These are phyloP conservation scores for Dasypolia templi DNA, from an alignment of 2,888 invertebrate species.

Conservation along the genomic window DNA sequence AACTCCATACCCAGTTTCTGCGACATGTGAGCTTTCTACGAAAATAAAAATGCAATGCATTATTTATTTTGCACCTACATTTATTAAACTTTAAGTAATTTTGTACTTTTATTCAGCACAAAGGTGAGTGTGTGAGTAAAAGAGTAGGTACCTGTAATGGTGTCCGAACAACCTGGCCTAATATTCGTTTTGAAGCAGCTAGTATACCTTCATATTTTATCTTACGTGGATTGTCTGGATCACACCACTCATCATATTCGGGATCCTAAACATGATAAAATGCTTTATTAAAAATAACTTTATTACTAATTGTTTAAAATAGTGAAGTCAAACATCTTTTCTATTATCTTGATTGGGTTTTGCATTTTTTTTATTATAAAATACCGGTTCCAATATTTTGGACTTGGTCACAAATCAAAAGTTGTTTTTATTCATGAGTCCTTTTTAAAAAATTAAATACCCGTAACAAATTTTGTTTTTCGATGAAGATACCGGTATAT, in stretches of 20 bases:
- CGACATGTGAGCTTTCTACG: constrained; percentile 94
- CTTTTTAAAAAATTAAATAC: too few species aligned
- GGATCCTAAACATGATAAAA: constrained; percentile 70
- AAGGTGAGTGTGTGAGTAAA: not conserved
- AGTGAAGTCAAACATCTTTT: not conserved
- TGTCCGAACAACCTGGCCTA: constrained; percentile 91
- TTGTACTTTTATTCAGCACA: not conserved
- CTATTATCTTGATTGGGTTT: not conserved
- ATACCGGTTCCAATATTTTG: too few species aligned
- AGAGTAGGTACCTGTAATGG: constrained; percentile 87
- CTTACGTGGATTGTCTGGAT: constrained; percentile 84
- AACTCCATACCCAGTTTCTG: constrained; percentile 95
- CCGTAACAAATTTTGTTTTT: not conserved
- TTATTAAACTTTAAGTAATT: not conserved
- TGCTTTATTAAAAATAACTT: not conserved
- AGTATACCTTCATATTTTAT: constrained; percentile 92
- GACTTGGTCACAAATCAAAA: too few species aligned
- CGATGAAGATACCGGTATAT: not conserved
- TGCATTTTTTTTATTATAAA: not conserved
- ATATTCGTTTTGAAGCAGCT: constrained; percentile 92
- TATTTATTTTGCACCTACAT: constrained; percentile 4
- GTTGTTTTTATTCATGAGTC: too few species aligned
- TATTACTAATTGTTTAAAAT: not conserved
- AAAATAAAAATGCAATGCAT: constrained; percentile 34
- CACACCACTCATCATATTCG: constrained; percentile 83